Base-by-base conservation (phyloP, 2,797 vertebrate species). In the Cephalopachus bancanus region DNA sequence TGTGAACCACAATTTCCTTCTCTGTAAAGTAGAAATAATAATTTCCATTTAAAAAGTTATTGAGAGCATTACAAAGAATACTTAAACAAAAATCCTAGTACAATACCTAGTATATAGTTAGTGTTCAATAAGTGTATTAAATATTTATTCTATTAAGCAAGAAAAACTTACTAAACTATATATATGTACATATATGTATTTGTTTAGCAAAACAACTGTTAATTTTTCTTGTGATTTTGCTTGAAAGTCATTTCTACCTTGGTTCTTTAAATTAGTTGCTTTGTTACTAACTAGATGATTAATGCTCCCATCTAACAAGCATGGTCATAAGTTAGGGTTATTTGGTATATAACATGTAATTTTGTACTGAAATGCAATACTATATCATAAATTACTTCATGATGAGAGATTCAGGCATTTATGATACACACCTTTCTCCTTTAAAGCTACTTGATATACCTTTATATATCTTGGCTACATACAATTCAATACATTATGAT, bases 161-260 rank as follows among this genome's bases (percentile, higher is more conserved):
- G 16, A 59, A 62, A 81, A 67, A 72, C 4, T 80, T 76, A n/a
- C 28, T 30, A 65, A 85, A 72, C 28, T 85, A 10, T 9, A 28
- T 2, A 37, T 67, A n/a, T n/a, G 15, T 65, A 14, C 14, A 28
- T 22, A 33, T 20, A 3, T 44, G 15, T 24, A 59, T 64, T 72
- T 28, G 2, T 51, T 20, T 72, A 69, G 49, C 11, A 80, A 93
- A 71, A 51, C 19, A 71, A 83, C 11, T 67, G 10, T 28, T 72
- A 60, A 78, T 53, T 81, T 94, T 97, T 75, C 17, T 79, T 33
- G 28, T 78, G 49, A 37, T 91, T 96, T 75, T 71, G 9, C 78
- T 78, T 85, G 19, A 83, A 93, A 80, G 10, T 75, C 16, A 76
- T 80, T 96, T 92, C 1, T 60, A 14, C 83, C 44, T 74, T 83